Evolutionary conservation across 2,888 invertebrate species (phyloP).

Genomic region (Drosophila neutralis): DNA sequence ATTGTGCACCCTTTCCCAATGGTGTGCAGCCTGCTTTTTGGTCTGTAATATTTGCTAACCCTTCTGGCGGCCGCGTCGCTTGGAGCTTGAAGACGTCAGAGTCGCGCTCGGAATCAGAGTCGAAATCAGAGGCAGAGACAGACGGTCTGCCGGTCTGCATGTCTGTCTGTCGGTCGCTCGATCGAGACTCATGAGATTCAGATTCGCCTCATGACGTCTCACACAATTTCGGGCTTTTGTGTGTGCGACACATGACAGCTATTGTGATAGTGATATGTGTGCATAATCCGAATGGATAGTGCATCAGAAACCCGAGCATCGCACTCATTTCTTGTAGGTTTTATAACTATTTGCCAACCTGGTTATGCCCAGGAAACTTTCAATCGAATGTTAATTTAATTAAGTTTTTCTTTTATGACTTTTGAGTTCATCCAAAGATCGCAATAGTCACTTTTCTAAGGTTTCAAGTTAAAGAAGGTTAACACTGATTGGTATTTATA

Average conservation of each 20-base stretch:
- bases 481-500: background rate
- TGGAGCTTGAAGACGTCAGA: constrained; percentile 50
- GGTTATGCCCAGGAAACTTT: background rate
- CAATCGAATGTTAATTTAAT: background rate
- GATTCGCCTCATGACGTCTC: constrained; percentile 51
- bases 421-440: background rate
- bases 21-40: constrained; percentile 5
- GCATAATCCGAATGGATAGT: constrained; percentile 34
- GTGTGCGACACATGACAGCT: constrained; percentile 45
- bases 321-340: background rate
- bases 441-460: background rate
- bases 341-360: background rate
- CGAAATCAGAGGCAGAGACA: background rate
- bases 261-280: constrained; percentile 59
- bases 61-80: constrained; percentile 18
- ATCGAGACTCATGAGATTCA: constrained; percentile 26
- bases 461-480: background rate
- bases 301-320: background rate
- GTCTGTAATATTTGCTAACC: constrained; percentile 22
- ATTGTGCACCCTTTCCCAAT: constrained; percentile 49
- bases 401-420: background rate
- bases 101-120: constrained; percentile 20
- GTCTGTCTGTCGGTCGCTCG: constrained; percentile 8
- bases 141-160: background rate
- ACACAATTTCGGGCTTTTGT: constrained; percentile 18